These are phyloP conservation scores for Lonchura striata DNA, from an alignment of 2,113 vertebrate genomes.

Conservation along the genomic window DNA sequence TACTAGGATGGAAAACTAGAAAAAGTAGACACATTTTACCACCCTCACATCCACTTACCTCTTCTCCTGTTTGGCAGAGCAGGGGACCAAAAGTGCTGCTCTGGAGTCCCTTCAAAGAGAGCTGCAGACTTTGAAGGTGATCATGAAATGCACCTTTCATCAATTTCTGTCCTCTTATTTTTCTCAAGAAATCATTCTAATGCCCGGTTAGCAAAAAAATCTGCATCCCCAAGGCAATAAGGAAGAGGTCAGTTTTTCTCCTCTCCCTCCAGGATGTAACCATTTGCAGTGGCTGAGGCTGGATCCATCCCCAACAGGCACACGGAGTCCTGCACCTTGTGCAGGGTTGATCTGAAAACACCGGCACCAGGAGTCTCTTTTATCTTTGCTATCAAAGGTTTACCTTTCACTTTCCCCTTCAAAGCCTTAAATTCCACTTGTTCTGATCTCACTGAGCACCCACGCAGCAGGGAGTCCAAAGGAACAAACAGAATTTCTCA, in stretches of 20 bases:
- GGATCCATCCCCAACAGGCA: fast-evolving
- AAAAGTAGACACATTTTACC: background rate
- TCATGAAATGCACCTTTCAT: background rate
- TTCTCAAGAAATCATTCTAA: background rate
- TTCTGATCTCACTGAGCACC: background rate
- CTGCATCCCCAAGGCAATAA: background rate
- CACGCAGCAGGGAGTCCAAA: background rate
- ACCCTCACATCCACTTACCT: background rate
- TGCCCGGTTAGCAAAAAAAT: background rate
- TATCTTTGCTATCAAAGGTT: background rate
- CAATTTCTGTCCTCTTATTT: background rate
- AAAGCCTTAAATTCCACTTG: background rate
- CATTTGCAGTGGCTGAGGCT: background rate
- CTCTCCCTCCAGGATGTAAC: background rate
- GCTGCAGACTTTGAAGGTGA: background rate
- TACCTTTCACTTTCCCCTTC: background rate
- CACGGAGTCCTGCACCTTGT: background rate
- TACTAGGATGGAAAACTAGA: background rate
- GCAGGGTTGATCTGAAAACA: background rate
- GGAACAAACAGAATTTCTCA: background rate
- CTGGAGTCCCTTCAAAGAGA: background rate
- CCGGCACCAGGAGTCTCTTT: background rate
- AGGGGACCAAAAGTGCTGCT: background rate
- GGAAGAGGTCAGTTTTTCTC: background rate
- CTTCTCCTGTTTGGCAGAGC: background rate